These are phyloP conservation scores for Chamaea fasciata DNA, from an alignment of 2,113 vertebrate genomes.

Conservation along the genomic window DNA sequence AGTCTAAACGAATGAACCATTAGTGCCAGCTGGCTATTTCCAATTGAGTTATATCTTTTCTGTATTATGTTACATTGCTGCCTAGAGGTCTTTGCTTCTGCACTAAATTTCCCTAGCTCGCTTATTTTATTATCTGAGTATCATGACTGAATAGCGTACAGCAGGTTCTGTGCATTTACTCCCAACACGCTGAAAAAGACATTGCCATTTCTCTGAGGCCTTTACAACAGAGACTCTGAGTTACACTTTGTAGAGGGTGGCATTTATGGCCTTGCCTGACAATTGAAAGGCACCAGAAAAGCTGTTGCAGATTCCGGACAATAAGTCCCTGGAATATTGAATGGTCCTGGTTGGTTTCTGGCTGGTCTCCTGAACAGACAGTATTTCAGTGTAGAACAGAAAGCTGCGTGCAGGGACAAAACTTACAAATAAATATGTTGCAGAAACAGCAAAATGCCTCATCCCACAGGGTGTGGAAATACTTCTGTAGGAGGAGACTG, in stretches of 20 bases:
- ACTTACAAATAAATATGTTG: neutral
- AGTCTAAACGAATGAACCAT: slow-evolving; percentile 39
- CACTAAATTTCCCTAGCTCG: neutral
- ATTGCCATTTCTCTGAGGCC: neutral
- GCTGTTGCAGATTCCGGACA: neutral
- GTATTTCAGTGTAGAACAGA: neutral
- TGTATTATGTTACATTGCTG: neutral
- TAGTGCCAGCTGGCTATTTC: slow-evolving; percentile 45
- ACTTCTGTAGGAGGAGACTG: neutral
- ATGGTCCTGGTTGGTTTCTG: neutral
- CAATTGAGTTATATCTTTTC: slow-evolving; percentile 31
- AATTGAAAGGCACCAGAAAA: neutral
- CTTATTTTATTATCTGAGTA: neutral
- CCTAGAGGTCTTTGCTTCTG: slow-evolving; percentile 15
- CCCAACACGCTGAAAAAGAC: neutral
- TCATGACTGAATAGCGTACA: neutral
- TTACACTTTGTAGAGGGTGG: neutral
- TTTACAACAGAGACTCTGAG: neutral
- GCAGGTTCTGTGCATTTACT: neutral
- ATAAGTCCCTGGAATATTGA: neutral
- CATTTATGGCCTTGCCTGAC: neutral
- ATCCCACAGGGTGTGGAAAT: neutral
- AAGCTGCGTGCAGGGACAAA: neutral
- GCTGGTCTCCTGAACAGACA: neutral
- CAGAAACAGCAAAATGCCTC: neutral